phyloP scores from a whole-genome alignment of 2,888 invertebrate species.

The Oxycera nigricornis region DNA sequence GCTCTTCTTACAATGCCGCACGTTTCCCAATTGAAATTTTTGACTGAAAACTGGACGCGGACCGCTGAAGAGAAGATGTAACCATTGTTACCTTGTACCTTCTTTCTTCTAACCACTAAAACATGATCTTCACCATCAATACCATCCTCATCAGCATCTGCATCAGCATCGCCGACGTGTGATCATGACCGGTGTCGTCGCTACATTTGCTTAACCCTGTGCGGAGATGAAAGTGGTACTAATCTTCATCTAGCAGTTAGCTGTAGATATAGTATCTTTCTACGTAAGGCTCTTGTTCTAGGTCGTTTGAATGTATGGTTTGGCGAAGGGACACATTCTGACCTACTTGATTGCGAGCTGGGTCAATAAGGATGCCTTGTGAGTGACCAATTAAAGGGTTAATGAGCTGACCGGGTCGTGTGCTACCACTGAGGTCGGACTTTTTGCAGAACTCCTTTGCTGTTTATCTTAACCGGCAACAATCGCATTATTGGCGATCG shows the following conservation, averaged over 20 bases:
- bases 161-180: not conserved
- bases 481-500: not conserved
- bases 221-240: no score
- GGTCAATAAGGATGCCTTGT: no score
- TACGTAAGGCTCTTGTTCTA: no score
- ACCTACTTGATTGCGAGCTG: no score
- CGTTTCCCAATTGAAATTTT: slow-evolving; percentile 2
- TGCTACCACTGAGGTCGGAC: no score
- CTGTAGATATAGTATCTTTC: no score
- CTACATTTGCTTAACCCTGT: not conserved
- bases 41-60: not conserved
- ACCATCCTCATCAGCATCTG: not conserved
- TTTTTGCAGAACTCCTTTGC: not conserved
- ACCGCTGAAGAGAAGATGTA: not conserved
- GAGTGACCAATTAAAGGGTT: no score
- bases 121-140: slow-evolving; percentile 26
- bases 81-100: slow-evolving; percentile 13
- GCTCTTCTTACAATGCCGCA: not conserved
- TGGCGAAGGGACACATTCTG: no score
- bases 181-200: not conserved
- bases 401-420: no score
- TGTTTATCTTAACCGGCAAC: slow-evolving; percentile 1
- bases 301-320: no score
- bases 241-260: no score
- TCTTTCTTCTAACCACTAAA: slow-evolving; percentile 22